Base-by-base conservation (phyloP, 64 coral and sea anemone species). In the Pocillopora damicornis region DNA sequence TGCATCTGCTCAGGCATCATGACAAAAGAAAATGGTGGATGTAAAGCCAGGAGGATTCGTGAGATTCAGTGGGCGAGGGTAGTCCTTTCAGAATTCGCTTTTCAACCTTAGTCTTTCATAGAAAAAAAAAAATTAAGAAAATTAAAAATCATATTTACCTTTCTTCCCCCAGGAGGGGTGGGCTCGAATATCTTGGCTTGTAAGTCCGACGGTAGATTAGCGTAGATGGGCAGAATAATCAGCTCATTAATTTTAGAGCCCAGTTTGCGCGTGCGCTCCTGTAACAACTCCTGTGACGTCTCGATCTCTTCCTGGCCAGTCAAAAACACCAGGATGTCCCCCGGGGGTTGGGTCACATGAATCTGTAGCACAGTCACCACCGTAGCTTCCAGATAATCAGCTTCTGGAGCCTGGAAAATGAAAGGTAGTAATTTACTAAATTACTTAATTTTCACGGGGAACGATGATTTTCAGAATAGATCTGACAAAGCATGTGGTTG, bases 141-240 rank as follows among this genome's bases (percentile, higher is more conserved):
- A 30, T 30, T 30, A 30, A 30, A 30, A 30, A 30, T 30, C 30
- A 30, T 51, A 51, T 51, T 51, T 51, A 95, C 96, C 90, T 98
- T 98, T 88, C 97, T 99, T 58, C 90, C 97, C 12, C 97, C 97
- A 74, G 97, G 97, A 26, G 97, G 97, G 64, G 97, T 99, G 35
- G 97, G 97, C 67, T 99, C 97, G 58, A 99, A 99, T 86, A 99
- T 99, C 86, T 99, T 99, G 18, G 97, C 93, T 86, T 99, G 97
- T 51, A 99, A 81, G 81, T 99, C 97, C 18, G 97, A 99, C 1
- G 97, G 97, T 23, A 99, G 88, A 51, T 94, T 99, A 9, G 97
- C 93, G 37, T 99, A 99, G 63, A 99, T 99, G 22, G 97, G 97
- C 22, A 99, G 88, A 86, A 99, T 99, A 42, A 99, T 79, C 1